phyloP scores from a whole-genome alignment of 2,797 vertebrate species.

The Alca torda region DNA sequence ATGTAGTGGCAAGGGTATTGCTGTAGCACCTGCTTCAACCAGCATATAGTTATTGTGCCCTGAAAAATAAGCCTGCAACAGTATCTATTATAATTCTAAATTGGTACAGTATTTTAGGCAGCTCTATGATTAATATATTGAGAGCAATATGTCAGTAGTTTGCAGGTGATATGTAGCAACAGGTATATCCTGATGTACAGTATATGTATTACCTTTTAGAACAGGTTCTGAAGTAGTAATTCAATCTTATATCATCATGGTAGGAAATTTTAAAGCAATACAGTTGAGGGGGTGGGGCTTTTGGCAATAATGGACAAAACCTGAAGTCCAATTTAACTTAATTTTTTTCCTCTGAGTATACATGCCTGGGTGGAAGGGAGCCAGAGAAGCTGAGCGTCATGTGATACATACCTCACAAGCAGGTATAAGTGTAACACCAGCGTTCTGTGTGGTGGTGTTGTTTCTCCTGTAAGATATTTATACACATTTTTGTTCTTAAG shows the following conservation, averaged over 20 bases:
- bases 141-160: slow-evolving; percentile 72
- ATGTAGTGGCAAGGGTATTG: slow-evolving; percentile 56
- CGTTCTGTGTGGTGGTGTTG: slow-evolving; percentile 65
- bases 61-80: slow-evolving; percentile 57
- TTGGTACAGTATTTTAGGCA: slow-evolving; percentile 70
- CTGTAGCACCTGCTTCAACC: slow-evolving; percentile 61
- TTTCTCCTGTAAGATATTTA: slow-evolving; percentile 79
- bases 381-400: slow-evolving; percentile 54
- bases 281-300: slow-evolving; percentile 59
- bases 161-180: slow-evolving; percentile 70
- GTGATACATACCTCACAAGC: slow-evolving; percentile 59
- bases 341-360: slow-evolving; percentile 56
- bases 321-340: slow-evolving; percentile 60
- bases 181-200: slow-evolving; percentile 64
- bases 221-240: slow-evolving; percentile 57
- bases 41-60: slow-evolving; percentile 50
- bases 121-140: slow-evolving; percentile 67
- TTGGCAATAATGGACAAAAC: slow-evolving; percentile 68
- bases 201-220: slow-evolving; percentile 64
- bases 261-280: slow-evolving; percentile 76
- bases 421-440: slow-evolving; percentile 73
- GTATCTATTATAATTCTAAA: slow-evolving; percentile 34
- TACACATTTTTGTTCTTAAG: slow-evolving; percentile 57
- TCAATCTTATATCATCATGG: slow-evolving; percentile 63
- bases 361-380: slow-evolving; percentile 65